Percentiles rank a stretch among this genome's conserved stretches.
Conservation (phyloP, 2,888 invertebrate genomes). For the Syrphus vitripennis region DNA sequence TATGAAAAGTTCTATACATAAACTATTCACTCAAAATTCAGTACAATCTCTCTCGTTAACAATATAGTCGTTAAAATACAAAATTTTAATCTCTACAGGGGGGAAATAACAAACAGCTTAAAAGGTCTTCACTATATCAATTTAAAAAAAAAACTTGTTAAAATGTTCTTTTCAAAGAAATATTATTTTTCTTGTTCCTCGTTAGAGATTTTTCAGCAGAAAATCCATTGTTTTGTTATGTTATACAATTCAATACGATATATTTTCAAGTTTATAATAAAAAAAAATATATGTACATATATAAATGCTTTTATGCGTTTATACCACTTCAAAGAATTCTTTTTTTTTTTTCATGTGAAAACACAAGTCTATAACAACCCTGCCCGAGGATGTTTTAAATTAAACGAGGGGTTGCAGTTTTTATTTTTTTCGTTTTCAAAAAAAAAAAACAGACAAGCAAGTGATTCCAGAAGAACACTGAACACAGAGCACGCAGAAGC, state of each 20-base stretch:
- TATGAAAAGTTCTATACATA: background rate
- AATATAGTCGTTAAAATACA: background rate
- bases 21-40: background rate
- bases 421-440: background rate
- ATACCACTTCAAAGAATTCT: background rate
- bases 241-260: background rate
- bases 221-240: background rate
- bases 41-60: background rate
- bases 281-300: background rate
- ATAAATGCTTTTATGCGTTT: conserved; percentile 5
- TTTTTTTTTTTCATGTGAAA: background rate
- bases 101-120: background rate
- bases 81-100: background rate
- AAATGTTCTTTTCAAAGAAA: background rate
- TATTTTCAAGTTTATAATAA: background rate
- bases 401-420: conserved; percentile 30
- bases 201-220: background rate
- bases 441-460: conserved; percentile 43
- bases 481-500: background rate
- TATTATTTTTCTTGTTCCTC: background rate
- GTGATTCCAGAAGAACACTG: conserved; percentile 18
- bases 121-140: background rate
- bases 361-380: conserved; percentile 7
- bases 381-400: conserved; percentile 19
- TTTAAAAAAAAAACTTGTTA: background rate